Conservation (phyloP, 2,888 invertebrate species). For the Sthenelais limicola region DNA sequence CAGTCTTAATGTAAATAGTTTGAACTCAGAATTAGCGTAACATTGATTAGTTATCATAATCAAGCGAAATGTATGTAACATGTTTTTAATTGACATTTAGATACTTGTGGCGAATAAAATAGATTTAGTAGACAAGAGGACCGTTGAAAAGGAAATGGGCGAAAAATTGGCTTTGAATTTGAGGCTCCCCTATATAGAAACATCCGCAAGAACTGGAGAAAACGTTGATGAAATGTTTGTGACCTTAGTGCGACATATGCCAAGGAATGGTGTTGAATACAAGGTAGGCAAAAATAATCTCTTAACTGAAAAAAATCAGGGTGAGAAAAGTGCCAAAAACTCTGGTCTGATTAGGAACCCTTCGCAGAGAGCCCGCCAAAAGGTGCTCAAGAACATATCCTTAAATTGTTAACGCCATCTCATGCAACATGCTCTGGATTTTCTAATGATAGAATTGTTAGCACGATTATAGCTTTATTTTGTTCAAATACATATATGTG, state of each 20-base stretch:
- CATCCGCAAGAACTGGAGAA: constrained; percentile 55
- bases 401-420: neutral
- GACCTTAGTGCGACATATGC: constrained; percentile 48
- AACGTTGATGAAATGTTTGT: constrained; percentile 55
- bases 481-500: too few relatives aligned
- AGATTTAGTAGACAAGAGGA: constrained; percentile 1
- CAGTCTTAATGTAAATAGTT: too few relatives aligned
- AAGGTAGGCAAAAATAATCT: constrained; percentile 15
- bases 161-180: constrained; percentile 46
- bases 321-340: too few relatives aligned
- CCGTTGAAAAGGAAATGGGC: constrained; percentile 45
- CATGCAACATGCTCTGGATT: too few relatives aligned
- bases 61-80: neutral
- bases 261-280: constrained; percentile 4
- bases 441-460: too few relatives aligned
- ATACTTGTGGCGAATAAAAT: constrained; percentile 46
- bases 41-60: too few relatives aligned
- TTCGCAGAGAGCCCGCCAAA: neutral
- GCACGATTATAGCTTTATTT: too few relatives aligned
- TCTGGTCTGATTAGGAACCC: too few relatives aligned
- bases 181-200: constrained; percentile 51
- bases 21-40: too few relatives aligned
- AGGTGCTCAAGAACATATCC: neutral
- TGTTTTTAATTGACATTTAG: constrained; percentile 53
- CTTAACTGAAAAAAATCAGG: too few relatives aligned